Conservation (phyloP, 30 jellyfish, hydroid and myxozoan species). For the Nemopilema nomurai region DNA sequence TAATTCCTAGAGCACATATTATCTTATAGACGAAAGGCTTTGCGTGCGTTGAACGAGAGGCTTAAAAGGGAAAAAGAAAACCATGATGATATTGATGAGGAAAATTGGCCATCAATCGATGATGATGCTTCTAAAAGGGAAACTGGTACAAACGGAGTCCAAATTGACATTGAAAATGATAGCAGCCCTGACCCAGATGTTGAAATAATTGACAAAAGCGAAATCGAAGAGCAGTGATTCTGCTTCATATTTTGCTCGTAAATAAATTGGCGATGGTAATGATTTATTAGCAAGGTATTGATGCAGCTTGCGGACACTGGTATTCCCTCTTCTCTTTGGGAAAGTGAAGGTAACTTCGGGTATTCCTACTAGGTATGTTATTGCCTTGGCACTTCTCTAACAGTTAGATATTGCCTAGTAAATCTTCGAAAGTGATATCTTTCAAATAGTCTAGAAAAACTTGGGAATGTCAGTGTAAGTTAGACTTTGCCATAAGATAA, state of each 20-base stretch:
- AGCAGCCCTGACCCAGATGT: constrained; percentile 40
- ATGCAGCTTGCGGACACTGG: no score
- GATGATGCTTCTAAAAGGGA: constrained; percentile 58
- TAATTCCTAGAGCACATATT: background rate
- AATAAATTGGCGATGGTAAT: background rate
- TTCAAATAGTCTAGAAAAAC: no score
- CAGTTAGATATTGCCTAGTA: no score
- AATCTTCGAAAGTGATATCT: no score
- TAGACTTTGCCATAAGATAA: no score
- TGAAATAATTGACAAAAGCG: constrained; percentile 55
- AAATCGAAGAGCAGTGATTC: constrained; percentile 19
- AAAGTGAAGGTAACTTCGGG: no score
- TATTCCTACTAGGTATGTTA: no score
- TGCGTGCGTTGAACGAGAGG: constrained; percentile 96
- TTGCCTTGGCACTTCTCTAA: no score
- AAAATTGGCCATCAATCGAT: constrained; percentile 95
- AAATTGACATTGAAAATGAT: constrained; percentile 22
- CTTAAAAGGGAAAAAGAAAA: constrained; percentile 64
- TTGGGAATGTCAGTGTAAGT: no score
- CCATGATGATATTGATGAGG: constrained; percentile 60
- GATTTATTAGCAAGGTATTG: no score
- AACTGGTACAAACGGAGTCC: constrained; percentile 19
- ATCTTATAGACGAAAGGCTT: constrained; percentile 86
- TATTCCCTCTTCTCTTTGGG: no score
- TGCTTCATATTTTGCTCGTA: background rate